These are phyloP conservation scores for Pomacea maculata DNA, from an alignment of 1,140 invertebrate species.

Conservation along the genomic window DNA sequence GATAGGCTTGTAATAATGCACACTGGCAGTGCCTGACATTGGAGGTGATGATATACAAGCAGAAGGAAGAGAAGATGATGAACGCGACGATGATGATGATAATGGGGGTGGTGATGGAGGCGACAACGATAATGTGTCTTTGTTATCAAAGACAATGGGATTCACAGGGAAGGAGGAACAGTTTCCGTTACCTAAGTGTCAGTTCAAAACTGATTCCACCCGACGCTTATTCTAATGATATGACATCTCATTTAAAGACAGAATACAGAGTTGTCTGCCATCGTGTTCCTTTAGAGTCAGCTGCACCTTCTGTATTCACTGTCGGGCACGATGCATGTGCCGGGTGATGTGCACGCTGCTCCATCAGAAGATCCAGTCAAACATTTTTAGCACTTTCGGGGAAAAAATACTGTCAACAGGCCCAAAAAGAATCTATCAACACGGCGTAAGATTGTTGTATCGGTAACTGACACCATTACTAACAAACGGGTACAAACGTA, in stretches of 20 bases:
- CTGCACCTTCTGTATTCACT: too few relatives aligned
- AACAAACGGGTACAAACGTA: conserved; percentile 1
- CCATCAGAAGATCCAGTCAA: too few relatives aligned
- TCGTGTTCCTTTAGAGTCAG: too few relatives aligned
- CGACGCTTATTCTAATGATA: too few relatives aligned
- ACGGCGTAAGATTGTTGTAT: background rate
- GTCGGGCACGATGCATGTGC: too few relatives aligned
- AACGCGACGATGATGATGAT: conserved; percentile 27
- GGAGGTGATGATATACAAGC: conserved; percentile 18
- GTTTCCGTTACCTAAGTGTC: too few relatives aligned
- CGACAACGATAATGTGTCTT: background rate
- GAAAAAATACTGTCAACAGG: conserved; percentile 4
- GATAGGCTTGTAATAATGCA: background rate
- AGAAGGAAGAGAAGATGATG: conserved; percentile 27
- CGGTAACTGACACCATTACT: background rate
- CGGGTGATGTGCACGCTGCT: too few relatives aligned
- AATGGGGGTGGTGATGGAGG: background rate
- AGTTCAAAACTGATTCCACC: too few relatives aligned
- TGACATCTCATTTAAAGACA: too few relatives aligned
- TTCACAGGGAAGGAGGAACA: background rate
- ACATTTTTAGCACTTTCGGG: background rate
- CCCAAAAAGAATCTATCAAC: background rate
- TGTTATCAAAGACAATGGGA: background rate
- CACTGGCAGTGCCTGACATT: background rate
- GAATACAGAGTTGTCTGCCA: too few relatives aligned